phyloP scores from a whole-genome alignment of 2,888 invertebrate genomes.

The Polylopha cassiicola region DNA sequence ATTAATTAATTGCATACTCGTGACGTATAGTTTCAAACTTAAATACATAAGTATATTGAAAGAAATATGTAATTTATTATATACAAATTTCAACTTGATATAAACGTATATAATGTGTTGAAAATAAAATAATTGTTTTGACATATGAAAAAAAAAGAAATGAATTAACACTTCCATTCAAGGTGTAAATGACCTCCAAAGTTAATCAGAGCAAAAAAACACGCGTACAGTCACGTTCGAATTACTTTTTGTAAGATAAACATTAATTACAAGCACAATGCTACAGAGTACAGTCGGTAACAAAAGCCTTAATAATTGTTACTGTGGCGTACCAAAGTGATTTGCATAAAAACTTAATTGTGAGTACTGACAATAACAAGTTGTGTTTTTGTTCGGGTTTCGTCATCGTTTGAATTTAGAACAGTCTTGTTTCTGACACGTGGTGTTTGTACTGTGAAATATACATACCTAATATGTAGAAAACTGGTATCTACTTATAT shows the following conservation, averaged over 20 bases:
- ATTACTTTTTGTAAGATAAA: constrained; percentile 29
- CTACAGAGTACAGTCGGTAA: constrained; percentile 24
- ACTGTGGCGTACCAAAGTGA: constrained; percentile 28
- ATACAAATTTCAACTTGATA: too few relatives aligned
- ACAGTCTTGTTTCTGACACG: constrained; percentile 1
- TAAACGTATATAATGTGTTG: too few relatives aligned
- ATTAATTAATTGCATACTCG: too few relatives aligned
- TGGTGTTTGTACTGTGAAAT: too few relatives aligned
- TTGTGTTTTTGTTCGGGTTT: constrained; percentile 16
- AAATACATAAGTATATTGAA: too few relatives aligned
- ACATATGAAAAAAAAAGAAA: too few relatives aligned
- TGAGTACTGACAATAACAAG: constrained; percentile 27
- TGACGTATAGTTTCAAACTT: too few relatives aligned
- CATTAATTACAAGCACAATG: constrained; percentile 31
- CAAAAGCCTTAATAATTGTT: constrained; percentile 30
- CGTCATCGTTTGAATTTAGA: constrained; percentile 16
- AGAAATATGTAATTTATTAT: too few relatives aligned
- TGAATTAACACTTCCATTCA: too few relatives aligned
- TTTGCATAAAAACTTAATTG: constrained; percentile 35
- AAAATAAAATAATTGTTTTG: too few relatives aligned
- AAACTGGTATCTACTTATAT: too few relatives aligned
- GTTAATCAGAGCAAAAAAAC: constrained; percentile 18
- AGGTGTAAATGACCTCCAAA: constrained; percentile 8
- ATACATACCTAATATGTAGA: too few relatives aligned
- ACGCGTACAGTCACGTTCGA: constrained; percentile 18